phyloP scores from a whole-genome alignment of 2,113 vertebrate species.

The Tauraco erythrolophus region DNA sequence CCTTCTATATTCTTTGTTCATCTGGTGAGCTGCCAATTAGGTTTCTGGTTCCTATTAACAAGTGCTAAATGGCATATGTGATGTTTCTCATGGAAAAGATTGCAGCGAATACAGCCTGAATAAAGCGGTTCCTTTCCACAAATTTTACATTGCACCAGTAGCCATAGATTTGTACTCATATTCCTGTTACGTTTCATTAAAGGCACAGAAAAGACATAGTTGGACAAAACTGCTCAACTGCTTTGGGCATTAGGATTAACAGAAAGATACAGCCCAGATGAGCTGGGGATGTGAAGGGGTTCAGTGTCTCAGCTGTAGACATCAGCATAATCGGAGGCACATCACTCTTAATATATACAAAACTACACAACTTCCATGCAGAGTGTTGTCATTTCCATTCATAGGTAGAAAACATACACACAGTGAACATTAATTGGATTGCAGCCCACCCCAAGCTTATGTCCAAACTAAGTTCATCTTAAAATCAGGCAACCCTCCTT shows the following conservation, averaged over 20 bases:
- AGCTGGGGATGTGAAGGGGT: not conserved
- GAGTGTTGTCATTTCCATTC: not conserved
- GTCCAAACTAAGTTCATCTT: not conserved
- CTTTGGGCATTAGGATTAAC: not conserved
- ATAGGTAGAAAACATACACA: not conserved
- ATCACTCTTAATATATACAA: not conserved
- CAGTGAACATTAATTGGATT: not conserved
- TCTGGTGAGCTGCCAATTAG: slow-evolving; percentile 18
- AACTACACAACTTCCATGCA: not conserved
- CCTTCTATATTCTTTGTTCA: not conserved
- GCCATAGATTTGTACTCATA: not conserved
- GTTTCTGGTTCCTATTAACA: slow-evolving; percentile 9
- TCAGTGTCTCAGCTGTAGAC: not conserved
- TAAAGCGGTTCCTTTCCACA: not conserved
- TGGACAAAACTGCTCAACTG: not conserved
- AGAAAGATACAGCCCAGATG: not conserved
- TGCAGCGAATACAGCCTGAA: not conserved
- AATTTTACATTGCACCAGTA: not conserved
- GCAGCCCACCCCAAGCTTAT: rapidly evolving
- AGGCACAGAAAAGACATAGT: not conserved
- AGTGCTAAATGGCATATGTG: not conserved
- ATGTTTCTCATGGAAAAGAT: not conserved
- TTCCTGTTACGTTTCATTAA: not conserved
- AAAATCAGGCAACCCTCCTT: not conserved
- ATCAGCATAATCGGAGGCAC: not conserved